phyloP scores from a whole-genome alignment of 1,140 invertebrate genomes.

The Aleiodes sp. region DNA sequence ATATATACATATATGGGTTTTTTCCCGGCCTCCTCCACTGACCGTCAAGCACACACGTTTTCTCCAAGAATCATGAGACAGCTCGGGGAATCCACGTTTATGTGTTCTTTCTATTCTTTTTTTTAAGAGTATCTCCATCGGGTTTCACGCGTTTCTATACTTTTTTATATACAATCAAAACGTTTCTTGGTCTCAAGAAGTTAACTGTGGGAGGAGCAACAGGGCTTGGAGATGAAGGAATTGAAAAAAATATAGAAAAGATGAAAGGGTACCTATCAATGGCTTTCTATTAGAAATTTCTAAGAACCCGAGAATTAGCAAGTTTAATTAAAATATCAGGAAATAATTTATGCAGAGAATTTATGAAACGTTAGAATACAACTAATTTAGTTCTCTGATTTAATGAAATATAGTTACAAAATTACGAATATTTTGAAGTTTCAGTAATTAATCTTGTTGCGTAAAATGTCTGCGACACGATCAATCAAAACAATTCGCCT shows the following conservation, averaged over 20 bases:
- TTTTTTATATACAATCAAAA: constrained; percentile 1
- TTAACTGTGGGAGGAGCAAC: neutral
- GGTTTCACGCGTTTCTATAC: neutral
- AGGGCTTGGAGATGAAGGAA: neutral
- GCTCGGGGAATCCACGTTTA: constrained; percentile 4
- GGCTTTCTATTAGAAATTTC: constrained; percentile 27
- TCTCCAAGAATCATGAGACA: constrained; percentile 17
- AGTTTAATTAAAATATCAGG: neutral
- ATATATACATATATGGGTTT: too few relatives aligned
- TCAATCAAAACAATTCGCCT: too few relatives aligned
- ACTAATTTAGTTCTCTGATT: too few relatives aligned
- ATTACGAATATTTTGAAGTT: too few relatives aligned
- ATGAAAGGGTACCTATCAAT: too few relatives aligned
- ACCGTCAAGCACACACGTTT: constrained; percentile 13
- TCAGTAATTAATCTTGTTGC: too few relatives aligned
- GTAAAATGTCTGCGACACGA: too few relatives aligned
- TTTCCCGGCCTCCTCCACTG: neutral
- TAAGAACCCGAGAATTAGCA: constrained; percentile 5
- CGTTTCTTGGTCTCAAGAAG: neutral
- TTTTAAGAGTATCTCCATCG: neutral
- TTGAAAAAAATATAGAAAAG: too few relatives aligned
- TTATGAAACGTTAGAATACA: too few relatives aligned
- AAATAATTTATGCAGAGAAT: too few relatives aligned
- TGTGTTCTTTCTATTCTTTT: neutral
- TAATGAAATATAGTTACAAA: too few relatives aligned